Conservation (phyloP, 2,113 vertebrate species). For the Hystrix brachyura region DNA sequence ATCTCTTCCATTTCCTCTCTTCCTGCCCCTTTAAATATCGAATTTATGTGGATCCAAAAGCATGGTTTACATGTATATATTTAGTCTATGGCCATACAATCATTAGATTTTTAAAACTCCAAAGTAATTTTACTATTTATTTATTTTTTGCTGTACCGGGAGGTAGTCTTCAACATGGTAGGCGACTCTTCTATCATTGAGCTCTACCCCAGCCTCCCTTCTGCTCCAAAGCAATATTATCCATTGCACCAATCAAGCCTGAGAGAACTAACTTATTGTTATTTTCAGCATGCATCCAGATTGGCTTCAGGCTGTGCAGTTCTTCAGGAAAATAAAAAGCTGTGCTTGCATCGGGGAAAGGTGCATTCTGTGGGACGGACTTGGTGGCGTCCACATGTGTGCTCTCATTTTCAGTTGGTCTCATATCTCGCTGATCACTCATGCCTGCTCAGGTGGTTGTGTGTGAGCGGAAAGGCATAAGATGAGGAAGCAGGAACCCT, state of each 20-base stretch:
- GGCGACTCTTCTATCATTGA: background rate
- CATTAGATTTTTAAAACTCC: background rate
- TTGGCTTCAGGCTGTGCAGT: background rate
- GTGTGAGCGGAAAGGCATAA: background rate
- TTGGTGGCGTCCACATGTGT: background rate
- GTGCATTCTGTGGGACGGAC: background rate
- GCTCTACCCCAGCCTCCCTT: background rate
- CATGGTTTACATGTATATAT: background rate
- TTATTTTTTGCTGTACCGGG: background rate
- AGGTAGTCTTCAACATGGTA: background rate
- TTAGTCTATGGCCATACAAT: background rate
- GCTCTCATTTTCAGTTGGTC: background rate
- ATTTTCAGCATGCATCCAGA: background rate
- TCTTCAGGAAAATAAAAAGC: background rate
- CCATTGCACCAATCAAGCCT: background rate
- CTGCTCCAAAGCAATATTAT: background rate
- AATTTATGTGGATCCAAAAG: too few species aligned
- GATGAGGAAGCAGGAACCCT: background rate
- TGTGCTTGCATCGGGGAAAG: background rate
- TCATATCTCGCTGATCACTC: background rate
- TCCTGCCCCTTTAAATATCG: background rate
- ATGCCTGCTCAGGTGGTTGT: background rate
- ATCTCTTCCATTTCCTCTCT: background rate
- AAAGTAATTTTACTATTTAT: background rate
- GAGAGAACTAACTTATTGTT: background rate